Conservation (phyloP, 2,113 vertebrate genomes). For the Catagonus wagneri region DNA sequence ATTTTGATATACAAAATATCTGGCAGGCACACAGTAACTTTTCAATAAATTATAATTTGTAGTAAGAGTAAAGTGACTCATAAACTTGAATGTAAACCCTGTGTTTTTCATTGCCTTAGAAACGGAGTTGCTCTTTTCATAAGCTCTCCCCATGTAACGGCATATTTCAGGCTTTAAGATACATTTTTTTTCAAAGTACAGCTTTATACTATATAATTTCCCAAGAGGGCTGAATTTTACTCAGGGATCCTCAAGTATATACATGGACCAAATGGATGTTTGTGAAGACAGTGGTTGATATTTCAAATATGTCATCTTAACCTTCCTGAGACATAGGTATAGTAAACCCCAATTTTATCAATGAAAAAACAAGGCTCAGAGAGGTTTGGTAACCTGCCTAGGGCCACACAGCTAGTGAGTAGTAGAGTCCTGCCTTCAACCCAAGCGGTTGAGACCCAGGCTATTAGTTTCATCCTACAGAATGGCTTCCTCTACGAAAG, state of each 20-base stretch:
- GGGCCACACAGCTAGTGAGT: background rate
- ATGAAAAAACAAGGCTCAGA: background rate
- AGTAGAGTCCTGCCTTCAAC: background rate
- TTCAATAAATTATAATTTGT: background rate
- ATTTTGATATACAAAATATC: background rate
- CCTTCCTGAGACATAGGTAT: background rate
- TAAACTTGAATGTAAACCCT: background rate
- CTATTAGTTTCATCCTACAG: background rate
- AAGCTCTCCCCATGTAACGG: background rate
- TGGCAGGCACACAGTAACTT: background rate
- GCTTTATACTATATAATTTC: background rate
- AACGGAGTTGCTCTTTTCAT: background rate
- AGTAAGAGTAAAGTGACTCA: background rate
- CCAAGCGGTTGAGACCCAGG: background rate
- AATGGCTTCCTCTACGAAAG: background rate
- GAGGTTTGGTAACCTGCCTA: background rate
- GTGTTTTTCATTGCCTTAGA: background rate
- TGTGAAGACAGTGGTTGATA: background rate
- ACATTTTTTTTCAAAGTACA: background rate
- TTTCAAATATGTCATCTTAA: background rate
- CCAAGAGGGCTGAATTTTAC: background rate
- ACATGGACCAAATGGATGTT: background rate
- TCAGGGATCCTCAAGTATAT: background rate
- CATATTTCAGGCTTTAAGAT: background rate
- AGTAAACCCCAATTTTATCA: background rate